Base-by-base conservation (phyloP, 1,140 invertebrate species). In the Drosophila ohnishii region DNA sequence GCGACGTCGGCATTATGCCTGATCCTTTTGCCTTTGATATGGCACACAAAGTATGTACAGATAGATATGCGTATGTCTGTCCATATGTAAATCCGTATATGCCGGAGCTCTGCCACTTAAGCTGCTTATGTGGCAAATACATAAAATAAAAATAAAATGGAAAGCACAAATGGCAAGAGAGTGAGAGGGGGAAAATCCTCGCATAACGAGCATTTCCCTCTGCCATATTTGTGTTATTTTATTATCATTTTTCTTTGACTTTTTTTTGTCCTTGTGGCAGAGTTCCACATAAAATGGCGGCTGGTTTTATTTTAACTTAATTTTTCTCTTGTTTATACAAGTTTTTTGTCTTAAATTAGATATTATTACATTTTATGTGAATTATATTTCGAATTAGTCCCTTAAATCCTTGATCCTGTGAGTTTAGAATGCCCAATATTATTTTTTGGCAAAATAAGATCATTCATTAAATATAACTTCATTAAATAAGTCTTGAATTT, bases 221-320 rank as follows among this genome's bases (percentile, higher is more conserved):
- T 74, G 74, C 87, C 87, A 90, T 90, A 90, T 90, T 90, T 90
- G 87, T 76, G 87, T 90, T 90, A 90, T 90, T 87, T 90, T 90
- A 90, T 84, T 90, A 87, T 81, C 78, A 84, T 90, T 81, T 80
- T 87, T 87, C 64, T 74, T 76, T 45, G 60, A 40, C 44, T 51
- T 44, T 71, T 58, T 40, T 58, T 40, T 32, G 25, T 32, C 35
- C 34, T 32, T 63, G 0, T 14, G 1, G 1, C 11, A 13, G 55
- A 22, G 28, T 35, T 37, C 19, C 11, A 48, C 44, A 35, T 64
- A 88, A 88, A 81, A 88, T 84, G 80, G 84, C 78, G 75, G 8
- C 34, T 19, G 30, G 39, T 39, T 40, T 11, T 44, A 34, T 34
- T 28, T 19, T 55, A 2, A 1, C 14, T 25, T 10, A 5, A 28